Evolutionary conservation across 2,888 invertebrate genomes (phyloP).

Genomic region (Amblyjoppa fuscipennis): DNA sequence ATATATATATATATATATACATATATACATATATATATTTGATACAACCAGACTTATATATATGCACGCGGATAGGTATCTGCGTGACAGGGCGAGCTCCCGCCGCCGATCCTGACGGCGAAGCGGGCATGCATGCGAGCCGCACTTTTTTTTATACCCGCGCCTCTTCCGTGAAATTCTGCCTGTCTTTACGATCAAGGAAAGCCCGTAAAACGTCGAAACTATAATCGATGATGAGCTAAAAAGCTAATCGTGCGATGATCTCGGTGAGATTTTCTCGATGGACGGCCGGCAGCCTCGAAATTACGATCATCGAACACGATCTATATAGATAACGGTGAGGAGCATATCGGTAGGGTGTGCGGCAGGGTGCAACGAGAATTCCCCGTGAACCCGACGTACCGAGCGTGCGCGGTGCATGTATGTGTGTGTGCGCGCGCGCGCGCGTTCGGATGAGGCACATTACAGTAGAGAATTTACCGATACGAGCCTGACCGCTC

Average conservation of each 20-base stretch:
- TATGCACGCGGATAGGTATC: constrained; percentile 12
- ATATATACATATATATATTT: constrained; percentile 1
- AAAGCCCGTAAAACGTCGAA: constrained; percentile 1
- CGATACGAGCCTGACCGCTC: constrained; percentile 65
- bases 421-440: background rate
- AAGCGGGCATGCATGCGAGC: constrained; percentile 11
- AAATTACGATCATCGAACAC: constrained; percentile 18
- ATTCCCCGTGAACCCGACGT: constrained; percentile 19
- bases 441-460: background rate
- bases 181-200: background rate
- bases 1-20: too few species aligned
- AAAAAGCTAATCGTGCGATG: constrained; percentile 26
- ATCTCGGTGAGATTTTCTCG: constrained; percentile 23
- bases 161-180: constrained; percentile 43
- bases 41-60: background rate
- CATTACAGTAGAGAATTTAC: constrained; percentile 32
- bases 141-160: background rate
- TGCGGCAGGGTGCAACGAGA: constrained; percentile 8
- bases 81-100: constrained; percentile 22
- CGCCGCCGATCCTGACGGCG: constrained; percentile 11
- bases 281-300: constrained; percentile 12
- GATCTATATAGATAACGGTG: constrained; percentile 32
- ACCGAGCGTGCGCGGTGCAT: background rate
- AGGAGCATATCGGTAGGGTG: background rate
- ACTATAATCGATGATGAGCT: constrained; percentile 43